Conservation (phyloP, 2,797 vertebrate species). For the Poeciliopsis gracilis region DNA sequence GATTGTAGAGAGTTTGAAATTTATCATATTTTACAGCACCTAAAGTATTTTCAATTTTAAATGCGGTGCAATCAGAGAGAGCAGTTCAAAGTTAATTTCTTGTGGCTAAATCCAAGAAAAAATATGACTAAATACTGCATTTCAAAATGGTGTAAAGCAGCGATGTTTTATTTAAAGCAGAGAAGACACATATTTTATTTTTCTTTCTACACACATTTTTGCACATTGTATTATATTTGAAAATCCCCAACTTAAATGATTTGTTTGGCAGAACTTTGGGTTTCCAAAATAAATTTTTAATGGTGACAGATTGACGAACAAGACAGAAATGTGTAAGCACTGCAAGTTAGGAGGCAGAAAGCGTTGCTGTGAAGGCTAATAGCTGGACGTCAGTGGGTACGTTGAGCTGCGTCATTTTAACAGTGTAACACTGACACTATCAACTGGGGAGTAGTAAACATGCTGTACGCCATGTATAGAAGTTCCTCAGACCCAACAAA, state of each 20-base stretch:
- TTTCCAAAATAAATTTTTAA: neutral
- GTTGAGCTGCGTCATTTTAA: neutral
- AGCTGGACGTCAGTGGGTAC: neutral
- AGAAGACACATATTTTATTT: neutral
- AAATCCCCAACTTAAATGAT: neutral
- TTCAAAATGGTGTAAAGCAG: neutral
- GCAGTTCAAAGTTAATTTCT: conserved; percentile 46
- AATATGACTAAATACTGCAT: conserved; percentile 21
- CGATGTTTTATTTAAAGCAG: neutral
- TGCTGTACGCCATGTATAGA: neutral
- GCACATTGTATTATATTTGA: neutral
- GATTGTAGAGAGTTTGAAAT: conserved; percentile 61
- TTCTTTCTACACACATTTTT: neutral
- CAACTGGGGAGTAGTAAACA: neutral
- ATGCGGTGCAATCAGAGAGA: conserved; percentile 34
- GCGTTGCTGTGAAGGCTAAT: neutral
- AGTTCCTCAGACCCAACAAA: too few species aligned
- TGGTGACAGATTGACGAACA: neutral
- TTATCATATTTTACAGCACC: conserved; percentile 67
- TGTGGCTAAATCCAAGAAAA: conserved; percentile 49
- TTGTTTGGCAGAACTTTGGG: neutral
- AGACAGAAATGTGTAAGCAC: neutral
- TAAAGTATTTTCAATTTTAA: conserved; percentile 61
- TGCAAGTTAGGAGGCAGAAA: neutral
- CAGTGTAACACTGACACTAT: neutral